Percentiles rank a stretch among this genome's conserved stretches.
These are phyloP conservation scores for Dryomyza anilis DNA, from an alignment of 2,888 invertebrate species.

Conservation along the genomic window DNA sequence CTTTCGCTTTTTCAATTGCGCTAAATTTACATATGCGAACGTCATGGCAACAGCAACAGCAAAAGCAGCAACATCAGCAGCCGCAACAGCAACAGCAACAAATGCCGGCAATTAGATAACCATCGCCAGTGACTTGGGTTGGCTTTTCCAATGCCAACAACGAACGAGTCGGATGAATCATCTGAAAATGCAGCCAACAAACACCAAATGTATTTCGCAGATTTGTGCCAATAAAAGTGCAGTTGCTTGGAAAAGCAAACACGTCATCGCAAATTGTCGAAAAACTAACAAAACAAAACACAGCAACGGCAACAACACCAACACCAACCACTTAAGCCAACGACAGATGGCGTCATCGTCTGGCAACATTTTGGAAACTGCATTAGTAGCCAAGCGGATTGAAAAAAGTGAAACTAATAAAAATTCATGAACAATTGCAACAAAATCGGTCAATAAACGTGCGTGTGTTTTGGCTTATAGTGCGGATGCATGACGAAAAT, in stretches of 20 bases:
- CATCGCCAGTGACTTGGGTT: neutral
- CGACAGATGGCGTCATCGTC: constrained; percentile 4
- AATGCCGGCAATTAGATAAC: neutral
- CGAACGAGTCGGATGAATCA: neutral
- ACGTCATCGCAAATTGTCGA: too few species aligned
- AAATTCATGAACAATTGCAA: too few species aligned
- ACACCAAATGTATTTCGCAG: neutral
- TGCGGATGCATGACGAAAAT: too few species aligned
- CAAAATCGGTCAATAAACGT: neutral
- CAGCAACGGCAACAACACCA: neutral
- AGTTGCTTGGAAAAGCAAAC: too few species aligned
- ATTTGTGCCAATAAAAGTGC: too few species aligned
- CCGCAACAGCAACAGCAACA: neutral
- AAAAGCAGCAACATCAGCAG: neutral
- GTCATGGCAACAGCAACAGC: neutral
- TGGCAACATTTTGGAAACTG: neutral
- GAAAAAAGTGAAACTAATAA: neutral
- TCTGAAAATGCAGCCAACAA: neutral
- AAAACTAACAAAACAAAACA: too few species aligned
- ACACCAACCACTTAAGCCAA: neutral
- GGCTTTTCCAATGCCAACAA: neutral
- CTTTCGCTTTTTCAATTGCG: too few species aligned
- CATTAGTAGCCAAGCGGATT: neutral
- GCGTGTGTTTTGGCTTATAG: neutral
- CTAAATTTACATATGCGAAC: too few species aligned